A percentile compares a stretch with the other conserved stretches of the same genome.
Conservation (phyloP, 92 coral and sea anemone genomes). For the Porites divaricata region DNA sequence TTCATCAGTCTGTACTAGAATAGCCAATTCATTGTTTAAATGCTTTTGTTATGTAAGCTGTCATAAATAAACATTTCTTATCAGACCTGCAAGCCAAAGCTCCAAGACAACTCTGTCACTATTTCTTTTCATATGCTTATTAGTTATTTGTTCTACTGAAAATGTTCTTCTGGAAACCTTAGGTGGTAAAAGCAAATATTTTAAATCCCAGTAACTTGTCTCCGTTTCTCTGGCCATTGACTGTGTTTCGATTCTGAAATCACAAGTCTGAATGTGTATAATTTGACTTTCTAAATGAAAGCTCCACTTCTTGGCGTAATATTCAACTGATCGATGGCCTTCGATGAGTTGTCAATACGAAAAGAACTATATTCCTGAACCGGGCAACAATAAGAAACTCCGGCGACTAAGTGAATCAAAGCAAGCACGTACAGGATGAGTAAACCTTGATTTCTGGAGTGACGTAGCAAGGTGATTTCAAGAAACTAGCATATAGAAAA, state of each 20-base stretch:
- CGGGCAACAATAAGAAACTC: no score
- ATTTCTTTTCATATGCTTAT: slow-evolving; percentile 32
- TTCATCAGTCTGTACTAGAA: background rate
- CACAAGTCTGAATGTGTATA: background rate
- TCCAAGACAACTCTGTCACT: background rate
- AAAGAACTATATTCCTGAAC: no score
- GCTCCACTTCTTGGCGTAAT: background rate
- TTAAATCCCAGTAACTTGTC: slow-evolving; percentile 8
- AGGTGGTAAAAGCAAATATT: slow-evolving; percentile 15
- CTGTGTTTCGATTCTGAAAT: background rate
- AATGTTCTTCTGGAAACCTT: background rate
- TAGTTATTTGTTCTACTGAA: slow-evolving; percentile 7
- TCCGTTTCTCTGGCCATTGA: background rate
- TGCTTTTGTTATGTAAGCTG: background rate
- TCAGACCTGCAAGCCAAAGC: background rate
- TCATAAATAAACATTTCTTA: slow-evolving; percentile 15
- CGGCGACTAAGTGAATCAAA: background rate
- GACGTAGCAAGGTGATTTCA: background rate
- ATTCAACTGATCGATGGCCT: background rate
- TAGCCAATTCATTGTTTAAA: background rate
- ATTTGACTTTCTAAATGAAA: background rate
- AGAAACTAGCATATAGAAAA: background rate
- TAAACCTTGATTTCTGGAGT: background rate
- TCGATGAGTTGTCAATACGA: no score
- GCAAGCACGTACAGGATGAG: no score